phyloP scores from a whole-genome alignment of 2,797 vertebrate species.

The Hoplostethus atlanticus region DNA sequence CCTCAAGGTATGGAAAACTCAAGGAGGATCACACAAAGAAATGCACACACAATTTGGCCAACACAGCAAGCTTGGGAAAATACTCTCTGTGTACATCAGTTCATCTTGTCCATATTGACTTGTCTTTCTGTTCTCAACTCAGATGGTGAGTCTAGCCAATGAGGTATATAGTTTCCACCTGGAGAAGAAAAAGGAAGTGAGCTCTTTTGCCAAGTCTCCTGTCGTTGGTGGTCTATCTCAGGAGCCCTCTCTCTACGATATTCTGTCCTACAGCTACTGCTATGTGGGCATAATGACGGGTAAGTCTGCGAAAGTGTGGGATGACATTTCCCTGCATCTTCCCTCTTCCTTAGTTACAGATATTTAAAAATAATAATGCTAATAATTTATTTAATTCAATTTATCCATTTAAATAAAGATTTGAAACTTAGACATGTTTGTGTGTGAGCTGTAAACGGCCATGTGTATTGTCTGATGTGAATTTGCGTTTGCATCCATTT shows the following conservation, averaged over 20 bases:
- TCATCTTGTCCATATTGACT: not conserved
- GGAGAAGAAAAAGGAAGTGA: conserved; percentile 88
- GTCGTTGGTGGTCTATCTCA: conserved; percentile 79
- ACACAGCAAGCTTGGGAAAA: not conserved
- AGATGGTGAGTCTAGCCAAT: conserved; percentile 94
- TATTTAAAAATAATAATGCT: not conserved
- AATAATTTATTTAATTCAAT: too few species aligned
- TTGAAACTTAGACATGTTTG: conserved; percentile 14
- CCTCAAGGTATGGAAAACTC: conserved; percentile 85
- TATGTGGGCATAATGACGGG: conserved; percentile 94
- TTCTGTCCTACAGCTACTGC: conserved; percentile 93
- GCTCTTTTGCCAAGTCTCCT: conserved; percentile 83
- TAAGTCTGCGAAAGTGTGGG: conserved; percentile 63
- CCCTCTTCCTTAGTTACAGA: not conserved
- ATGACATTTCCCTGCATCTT: not conserved
- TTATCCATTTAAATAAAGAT: not conserved
- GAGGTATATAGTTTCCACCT: conserved; percentile 88
- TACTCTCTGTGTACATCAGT: not conserved
- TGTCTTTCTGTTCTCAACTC: conserved; percentile 31
- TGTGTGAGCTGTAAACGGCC: conserved; percentile 14
- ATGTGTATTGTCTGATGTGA: conserved; percentile 42
- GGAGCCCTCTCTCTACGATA: conserved; percentile 88
- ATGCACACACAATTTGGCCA: not conserved
- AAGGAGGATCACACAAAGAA: not conserved
- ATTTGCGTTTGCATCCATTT: conserved; percentile 77